A percentile compares a stretch with the other conserved stretches of the same genome.
These are phyloP conservation scores for Laothoe populi DNA, from an alignment of 2,888 invertebrate species.

Conservation along the genomic window DNA sequence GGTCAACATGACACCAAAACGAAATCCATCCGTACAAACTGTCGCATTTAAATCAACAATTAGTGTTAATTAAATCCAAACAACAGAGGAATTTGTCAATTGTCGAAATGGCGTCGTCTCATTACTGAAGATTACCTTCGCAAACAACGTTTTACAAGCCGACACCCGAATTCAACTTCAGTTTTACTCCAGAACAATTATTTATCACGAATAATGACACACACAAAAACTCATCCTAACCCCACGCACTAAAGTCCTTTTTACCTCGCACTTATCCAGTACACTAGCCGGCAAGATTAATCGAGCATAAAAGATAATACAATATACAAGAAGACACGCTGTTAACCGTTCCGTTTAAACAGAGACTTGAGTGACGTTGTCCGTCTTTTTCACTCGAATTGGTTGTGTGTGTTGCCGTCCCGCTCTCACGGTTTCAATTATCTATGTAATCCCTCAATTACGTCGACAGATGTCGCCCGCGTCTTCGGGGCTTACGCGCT, in stretches of 20 bases:
- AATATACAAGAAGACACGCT: constrained; percentile 88
- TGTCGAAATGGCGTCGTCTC: constrained; percentile 42
- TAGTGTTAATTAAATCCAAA: constrained; percentile 24
- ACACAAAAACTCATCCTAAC: constrained; percentile 54
- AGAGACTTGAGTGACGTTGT: constrained; percentile 60
- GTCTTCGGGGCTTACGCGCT: constrained; percentile 82
- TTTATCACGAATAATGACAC: constrained; percentile 75
- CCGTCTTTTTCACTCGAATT: constrained; percentile 62
- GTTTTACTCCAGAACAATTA: constrained; percentile 83
- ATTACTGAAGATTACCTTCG: constrained; percentile 74
- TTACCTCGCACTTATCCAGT: constrained; percentile 40
- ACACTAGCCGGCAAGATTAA: constrained; percentile 75
- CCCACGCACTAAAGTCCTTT: constrained; percentile 47
- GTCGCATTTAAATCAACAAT: constrained; percentile 16
- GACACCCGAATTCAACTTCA: constrained; percentile 66
- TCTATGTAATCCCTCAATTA: constrained; percentile 88
- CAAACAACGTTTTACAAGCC: constrained; percentile 66
- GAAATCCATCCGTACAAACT: constrained; percentile 10
- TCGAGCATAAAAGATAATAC: constrained; percentile 85
- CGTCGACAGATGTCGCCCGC: constrained; percentile 85
- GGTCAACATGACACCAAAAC: too few relatives aligned
- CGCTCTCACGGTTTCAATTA: constrained; percentile 86
- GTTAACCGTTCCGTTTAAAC: constrained; percentile 84
- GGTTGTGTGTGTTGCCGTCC: constrained; percentile 50
- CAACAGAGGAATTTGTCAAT: constrained; percentile 39